A percentile compares a stretch with the other conserved stretches of the same genome.
phyloP scores from a whole-genome alignment of 2,888 invertebrate genomes.

The Melitaea athalia region DNA sequence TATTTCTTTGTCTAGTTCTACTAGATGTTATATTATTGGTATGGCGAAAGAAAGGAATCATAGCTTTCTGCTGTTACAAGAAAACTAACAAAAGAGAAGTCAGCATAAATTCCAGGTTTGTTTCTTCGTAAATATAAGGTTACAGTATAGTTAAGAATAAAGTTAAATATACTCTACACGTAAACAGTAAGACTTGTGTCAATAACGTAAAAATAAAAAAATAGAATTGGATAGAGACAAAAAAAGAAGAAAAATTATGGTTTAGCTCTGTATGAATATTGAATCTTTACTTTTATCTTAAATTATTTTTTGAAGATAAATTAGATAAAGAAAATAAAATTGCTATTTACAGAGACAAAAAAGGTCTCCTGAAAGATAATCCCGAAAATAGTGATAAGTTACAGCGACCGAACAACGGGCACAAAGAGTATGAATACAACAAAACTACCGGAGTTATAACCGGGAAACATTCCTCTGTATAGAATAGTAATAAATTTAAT shows the following conservation, averaged over 20 bases:
- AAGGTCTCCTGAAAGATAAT: conserved; percentile 67
- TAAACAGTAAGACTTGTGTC: no score
- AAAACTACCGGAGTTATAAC: conserved; percentile 74
- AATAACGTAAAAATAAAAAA: no score
- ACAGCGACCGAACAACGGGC: conserved; percentile 60
- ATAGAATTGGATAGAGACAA: no score
- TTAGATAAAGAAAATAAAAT: not conserved
- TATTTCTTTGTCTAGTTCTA: conserved; percentile 88
- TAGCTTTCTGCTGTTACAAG: conserved; percentile 84
- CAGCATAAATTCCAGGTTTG: conserved; percentile 70
- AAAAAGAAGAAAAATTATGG: no score
- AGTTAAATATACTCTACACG: no score
- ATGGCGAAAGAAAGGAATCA: conserved; percentile 83
- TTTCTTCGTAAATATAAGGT: conserved; percentile 1
- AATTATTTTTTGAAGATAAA: not conserved
- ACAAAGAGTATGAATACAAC: conserved; percentile 73
- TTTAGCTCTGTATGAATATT: no score
- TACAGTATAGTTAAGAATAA: no score
- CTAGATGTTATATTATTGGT: conserved; percentile 91
- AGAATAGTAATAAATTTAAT: conserved; percentile 33
- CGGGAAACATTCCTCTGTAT: conserved; percentile 76
- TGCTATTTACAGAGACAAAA: conserved; percentile 66
- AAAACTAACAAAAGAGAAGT: conserved; percentile 86
- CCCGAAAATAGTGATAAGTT: conserved; percentile 52
- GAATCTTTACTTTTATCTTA: not conserved